Evolutionary conservation across 2,113 vertebrate genomes (phyloP), one percentile per base, ranked within the genome.

Genomic region (Chaenogobius annularis): DNA sequence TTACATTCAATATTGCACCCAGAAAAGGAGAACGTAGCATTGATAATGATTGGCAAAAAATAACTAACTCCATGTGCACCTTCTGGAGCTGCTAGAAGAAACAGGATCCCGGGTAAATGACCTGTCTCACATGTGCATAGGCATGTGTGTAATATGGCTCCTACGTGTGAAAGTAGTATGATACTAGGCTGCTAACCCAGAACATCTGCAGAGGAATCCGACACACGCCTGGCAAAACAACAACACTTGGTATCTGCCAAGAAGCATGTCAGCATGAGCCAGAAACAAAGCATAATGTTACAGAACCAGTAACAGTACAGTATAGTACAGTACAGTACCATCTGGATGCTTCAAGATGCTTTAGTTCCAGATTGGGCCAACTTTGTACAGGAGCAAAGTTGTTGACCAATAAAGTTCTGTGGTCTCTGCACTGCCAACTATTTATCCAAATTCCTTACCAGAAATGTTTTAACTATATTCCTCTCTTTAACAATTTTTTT

Each of bases 161-260:
- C 66, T 54, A 20, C 48, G 69, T 85, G 88, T 77, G 78, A 90
- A 87, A 82, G 79, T 81, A 76, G 73, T 68, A 40, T 88, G 74
- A 10, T 82, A 87, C n/a, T 35, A 62, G 26, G 52, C 54, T 79
- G 80, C 70, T 56, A 87, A 79, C 46, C 82, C 87, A 3, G 80
- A 83, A 80, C 68, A 79, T 83, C 82, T 76, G 76, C 59, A 56
- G 64, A 86, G 69, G 75, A 84, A 88, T 86, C 65, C 77, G 77
- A 79, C 88, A 85, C 55, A 76, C 74, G 78, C 52, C 65, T 77
- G 85, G 66, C 48, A 85, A 86, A 86, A 85, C 80, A 79, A 82
- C 84, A 82, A 7, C 0, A 68, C 58, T 73, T 72, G 62, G 70
- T 82, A 79, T 71, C 52, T 68, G 43, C 40, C 13, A 64, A 37